These are phyloP conservation scores for Cecropterus lyciades DNA, from an alignment of 1,140 invertebrate species.

Conservation along the genomic window DNA sequence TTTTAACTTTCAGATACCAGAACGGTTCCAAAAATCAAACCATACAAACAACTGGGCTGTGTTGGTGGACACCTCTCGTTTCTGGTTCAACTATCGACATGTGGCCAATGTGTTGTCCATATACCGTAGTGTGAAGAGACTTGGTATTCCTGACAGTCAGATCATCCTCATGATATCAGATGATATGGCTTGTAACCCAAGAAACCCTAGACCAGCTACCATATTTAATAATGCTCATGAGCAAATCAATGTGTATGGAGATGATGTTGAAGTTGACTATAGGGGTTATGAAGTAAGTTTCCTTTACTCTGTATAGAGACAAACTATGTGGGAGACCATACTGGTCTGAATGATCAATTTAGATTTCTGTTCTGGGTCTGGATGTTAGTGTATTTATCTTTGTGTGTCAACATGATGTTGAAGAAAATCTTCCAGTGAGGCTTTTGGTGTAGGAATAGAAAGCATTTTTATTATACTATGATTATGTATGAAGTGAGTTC, in stretches of 20 bases:
- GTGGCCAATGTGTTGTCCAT: slow-evolving; percentile 99
- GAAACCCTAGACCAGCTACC: slow-evolving; percentile 98
- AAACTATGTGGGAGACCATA: no score
- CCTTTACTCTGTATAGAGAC: no score
- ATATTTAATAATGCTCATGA: slow-evolving; percentile 99
- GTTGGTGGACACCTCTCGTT: slow-evolving; percentile 98
- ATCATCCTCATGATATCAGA: slow-evolving; percentile 99
- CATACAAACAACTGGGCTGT: slow-evolving; percentile 99
- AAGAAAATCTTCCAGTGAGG: no score
- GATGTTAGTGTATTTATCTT: no score
- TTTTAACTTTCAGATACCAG: slow-evolving; percentile 67
- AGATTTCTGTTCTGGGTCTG: no score
- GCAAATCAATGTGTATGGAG: slow-evolving; percentile 99
- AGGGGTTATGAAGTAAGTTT: slow-evolving; percentile 95
- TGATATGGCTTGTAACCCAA: slow-evolving; percentile 99
- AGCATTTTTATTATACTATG: no score
- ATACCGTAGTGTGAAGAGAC: slow-evolving; percentile 97
- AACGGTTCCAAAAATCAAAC: slow-evolving; percentile 80
- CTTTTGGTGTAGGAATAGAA: no score
- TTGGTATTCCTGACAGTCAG: slow-evolving; percentile 98
- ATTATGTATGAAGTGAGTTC: no score
- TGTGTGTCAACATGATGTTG: no score
- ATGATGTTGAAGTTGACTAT: slow-evolving; percentile 99
- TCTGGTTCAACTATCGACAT: slow-evolving; percentile 99
- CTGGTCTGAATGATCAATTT: no score